These are phyloP conservation scores for Chymomyza caudatula DNA, from an alignment of 2,888 invertebrate species.

Conservation along the genomic window DNA sequence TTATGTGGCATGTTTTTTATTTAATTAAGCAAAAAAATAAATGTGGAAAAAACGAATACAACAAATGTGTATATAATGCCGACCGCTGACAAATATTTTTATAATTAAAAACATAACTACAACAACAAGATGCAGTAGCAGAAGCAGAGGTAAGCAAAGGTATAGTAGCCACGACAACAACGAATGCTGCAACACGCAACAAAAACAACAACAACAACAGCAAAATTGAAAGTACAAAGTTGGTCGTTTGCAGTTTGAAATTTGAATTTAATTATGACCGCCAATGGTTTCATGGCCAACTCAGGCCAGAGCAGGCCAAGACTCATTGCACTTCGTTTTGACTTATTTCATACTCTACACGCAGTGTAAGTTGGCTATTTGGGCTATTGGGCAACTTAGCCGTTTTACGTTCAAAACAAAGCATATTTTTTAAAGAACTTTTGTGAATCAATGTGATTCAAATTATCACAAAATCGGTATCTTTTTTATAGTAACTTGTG, in stretches of 20 bases:
- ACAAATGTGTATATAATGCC: background rate
- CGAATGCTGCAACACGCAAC: background rate
- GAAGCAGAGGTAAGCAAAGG: constrained; percentile 17
- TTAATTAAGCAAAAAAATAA: constrained; percentile 38
- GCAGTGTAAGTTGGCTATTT: too few relatives aligned
- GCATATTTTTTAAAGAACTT: too few relatives aligned
- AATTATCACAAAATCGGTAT: too few relatives aligned
- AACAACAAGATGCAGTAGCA: constrained; percentile 9
- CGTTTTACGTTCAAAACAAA: too few relatives aligned
- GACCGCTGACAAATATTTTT: constrained; percentile 32
- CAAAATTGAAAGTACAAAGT: constrained; percentile 37
- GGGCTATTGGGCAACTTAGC: too few relatives aligned
- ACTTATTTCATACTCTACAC: background rate
- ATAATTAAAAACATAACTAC: constrained; percentile 32
- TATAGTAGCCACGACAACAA: constrained; percentile 3
- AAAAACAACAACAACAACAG: constrained; percentile 18
- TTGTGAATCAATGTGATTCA: too few relatives aligned
- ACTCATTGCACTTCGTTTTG: background rate
- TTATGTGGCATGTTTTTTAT: constrained; percentile 20
- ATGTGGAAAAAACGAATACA: constrained; percentile 16
- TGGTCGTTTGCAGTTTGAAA: constrained; percentile 23
- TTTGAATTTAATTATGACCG: constrained; percentile 50
- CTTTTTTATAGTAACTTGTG: too few relatives aligned
- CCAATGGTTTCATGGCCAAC: constrained; percentile 58
- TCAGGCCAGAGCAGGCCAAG: background rate